Percentiles rank a stretch among this genome's conserved stretches.
These are phyloP conservation scores for Orius insidiosus DNA, from an alignment of 1,140 invertebrate species.

Conservation along the genomic window DNA sequence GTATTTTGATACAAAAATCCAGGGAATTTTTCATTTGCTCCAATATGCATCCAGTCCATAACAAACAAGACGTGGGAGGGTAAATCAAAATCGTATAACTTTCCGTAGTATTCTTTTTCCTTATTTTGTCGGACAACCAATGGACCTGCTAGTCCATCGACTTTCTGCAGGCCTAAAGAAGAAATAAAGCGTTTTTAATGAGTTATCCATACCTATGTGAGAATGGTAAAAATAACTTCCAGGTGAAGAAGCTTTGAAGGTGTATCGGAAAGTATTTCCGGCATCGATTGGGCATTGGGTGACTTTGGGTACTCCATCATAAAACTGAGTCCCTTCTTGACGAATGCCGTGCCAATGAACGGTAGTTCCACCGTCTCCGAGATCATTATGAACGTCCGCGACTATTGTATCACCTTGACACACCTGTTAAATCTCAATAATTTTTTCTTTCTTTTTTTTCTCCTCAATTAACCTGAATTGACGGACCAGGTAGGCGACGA, in stretches of 20 bases:
- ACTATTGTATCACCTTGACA: conserved; percentile 23
- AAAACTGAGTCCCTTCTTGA: conserved; percentile 26
- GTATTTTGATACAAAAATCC: not conserved
- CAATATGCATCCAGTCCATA: conserved; percentile 30
- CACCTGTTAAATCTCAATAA: conserved; percentile 18
- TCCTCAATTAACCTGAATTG: conserved; percentile 31
- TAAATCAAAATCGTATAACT: conserved; percentile 31
- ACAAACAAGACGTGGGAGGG: conserved; percentile 31
- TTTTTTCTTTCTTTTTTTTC: too few relatives aligned
- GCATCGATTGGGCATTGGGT: conserved; percentile 40
- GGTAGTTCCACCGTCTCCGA: conserved; percentile 20
- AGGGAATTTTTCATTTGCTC: conserved; percentile 20
- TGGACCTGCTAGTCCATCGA: conserved; percentile 21
- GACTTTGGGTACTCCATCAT: conserved; percentile 41
- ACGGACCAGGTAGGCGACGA: conserved; percentile 33
- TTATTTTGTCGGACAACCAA: conserved; percentile 28
- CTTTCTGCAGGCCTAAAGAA: conserved; percentile 20
- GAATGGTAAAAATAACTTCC: conserved; percentile 43
- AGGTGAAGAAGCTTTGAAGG: conserved; percentile 28
- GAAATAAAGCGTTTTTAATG: not conserved
- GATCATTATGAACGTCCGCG: conserved; percentile 29
- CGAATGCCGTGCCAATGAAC: conserved; percentile 29
- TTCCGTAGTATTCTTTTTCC: conserved; percentile 23
- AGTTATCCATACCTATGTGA: conserved; percentile 23
- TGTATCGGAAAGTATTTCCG: conserved; percentile 34